Conservation (phyloP, 2,797 vertebrate genomes). For the Trachops cirrhosus region DNA sequence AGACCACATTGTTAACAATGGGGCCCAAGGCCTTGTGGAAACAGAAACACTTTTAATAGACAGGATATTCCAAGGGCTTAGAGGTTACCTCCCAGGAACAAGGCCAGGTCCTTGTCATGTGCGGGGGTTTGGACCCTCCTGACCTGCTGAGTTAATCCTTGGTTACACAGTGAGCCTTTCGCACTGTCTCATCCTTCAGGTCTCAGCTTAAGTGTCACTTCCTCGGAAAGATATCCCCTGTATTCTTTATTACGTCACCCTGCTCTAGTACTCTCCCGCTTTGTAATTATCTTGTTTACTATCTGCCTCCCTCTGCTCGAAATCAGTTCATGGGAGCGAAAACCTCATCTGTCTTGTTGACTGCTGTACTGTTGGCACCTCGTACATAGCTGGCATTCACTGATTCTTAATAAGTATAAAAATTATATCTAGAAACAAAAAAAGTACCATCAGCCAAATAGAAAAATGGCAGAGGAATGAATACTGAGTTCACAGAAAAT, state of each 20-base stretch:
- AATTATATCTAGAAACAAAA: conserved; percentile 7
- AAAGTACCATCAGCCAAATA: background rate
- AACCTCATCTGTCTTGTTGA: background rate
- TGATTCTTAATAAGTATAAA: background rate
- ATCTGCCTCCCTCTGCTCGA: background rate
- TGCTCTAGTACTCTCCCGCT: background rate
- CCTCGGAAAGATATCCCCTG: background rate
- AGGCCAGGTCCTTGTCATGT: background rate
- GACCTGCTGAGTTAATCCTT: background rate
- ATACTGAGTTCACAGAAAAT: conserved; percentile 1
- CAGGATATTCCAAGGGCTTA: background rate
- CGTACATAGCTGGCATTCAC: background rate
- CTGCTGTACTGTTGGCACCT: background rate
- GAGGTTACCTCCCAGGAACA: background rate
- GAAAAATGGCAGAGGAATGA: background rate
- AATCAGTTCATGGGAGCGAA: background rate
- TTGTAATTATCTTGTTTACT: background rate
- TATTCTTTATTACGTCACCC: background rate
- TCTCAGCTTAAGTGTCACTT: background rate
- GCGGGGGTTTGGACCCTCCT: background rate
- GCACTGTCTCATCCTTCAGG: background rate
- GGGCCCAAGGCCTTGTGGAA: background rate
- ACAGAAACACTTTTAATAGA: background rate
- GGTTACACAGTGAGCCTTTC: background rate
- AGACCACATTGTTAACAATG: background rate